These are phyloP conservation scores for Myopa tessellatipennis DNA, from an alignment of 2,888 invertebrate species.

Conservation along the genomic window DNA sequence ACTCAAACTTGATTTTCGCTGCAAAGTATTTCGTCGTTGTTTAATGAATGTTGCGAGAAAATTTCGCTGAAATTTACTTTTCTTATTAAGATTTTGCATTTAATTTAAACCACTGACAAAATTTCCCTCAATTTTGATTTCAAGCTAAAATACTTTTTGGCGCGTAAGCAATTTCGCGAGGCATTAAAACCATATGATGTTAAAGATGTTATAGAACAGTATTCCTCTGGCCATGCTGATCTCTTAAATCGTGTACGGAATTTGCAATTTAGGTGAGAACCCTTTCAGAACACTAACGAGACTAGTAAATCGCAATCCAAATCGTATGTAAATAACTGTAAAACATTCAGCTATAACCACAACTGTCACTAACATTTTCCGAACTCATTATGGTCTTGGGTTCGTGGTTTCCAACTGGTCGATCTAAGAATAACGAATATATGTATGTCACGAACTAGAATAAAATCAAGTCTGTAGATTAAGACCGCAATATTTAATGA, in stretches of 20 bases:
- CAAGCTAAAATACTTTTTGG: slow-evolving; percentile 89
- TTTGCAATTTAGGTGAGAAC: slow-evolving; percentile 82
- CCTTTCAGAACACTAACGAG: slow-evolving; percentile 1
- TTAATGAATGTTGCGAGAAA: slow-evolving; percentile 4
- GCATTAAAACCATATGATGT: slow-evolving; percentile 93
- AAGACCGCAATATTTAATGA: too few relatives aligned
- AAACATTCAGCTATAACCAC: too few relatives aligned
- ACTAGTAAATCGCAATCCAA: neutral
- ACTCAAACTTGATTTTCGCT: slow-evolving; percentile 41
- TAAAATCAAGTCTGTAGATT: too few relatives aligned
- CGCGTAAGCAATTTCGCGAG: slow-evolving; percentile 91
- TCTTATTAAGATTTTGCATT: slow-evolving; percentile 32
- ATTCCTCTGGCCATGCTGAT: slow-evolving; percentile 88
- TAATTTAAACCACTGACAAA: slow-evolving; percentile 13
- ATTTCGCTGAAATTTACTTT: slow-evolving; percentile 10
- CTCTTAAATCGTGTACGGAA: slow-evolving; percentile 88
- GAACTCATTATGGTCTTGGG: too few relatives aligned
- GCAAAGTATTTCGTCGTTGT: slow-evolving; percentile 51
- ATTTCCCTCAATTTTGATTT: slow-evolving; percentile 58
- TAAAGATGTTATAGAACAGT: slow-evolving; percentile 94
- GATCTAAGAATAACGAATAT: too few relatives aligned
- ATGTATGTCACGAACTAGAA: too few relatives aligned
- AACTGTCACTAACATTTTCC: too few relatives aligned
- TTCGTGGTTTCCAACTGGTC: too few relatives aligned
- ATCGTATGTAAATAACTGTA: too few relatives aligned